A percentile compares a stretch with the other conserved stretches of the same genome.
These are phyloP conservation scores for Hephaestus fuliginosus DNA, from an alignment of 2,797 vertebrate species.

Conservation along the genomic window DNA sequence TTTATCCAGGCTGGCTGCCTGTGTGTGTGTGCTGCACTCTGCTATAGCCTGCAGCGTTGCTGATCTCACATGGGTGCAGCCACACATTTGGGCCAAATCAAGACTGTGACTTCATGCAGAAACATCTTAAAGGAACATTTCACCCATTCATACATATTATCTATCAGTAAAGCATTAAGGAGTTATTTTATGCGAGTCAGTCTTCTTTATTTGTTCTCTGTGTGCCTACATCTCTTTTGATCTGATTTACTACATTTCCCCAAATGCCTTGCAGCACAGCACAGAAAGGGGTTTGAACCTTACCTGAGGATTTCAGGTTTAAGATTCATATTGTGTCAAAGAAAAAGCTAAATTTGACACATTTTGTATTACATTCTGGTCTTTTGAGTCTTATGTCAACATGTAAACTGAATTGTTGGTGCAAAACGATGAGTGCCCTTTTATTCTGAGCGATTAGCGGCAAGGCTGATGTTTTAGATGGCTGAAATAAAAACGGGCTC, in stretches of 20 bases:
- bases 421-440: not conserved
- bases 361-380: not conserved
- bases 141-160: not conserved
- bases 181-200: not conserved
- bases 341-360: not conserved
- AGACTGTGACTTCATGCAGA: conserved; percentile 40
- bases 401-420: not conserved
- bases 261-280: not conserved
- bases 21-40: conserved; percentile 27
- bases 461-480: not conserved
- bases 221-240: not conserved
- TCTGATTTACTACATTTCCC: not conserved
- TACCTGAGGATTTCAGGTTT: not conserved
- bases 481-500: conserved; percentile 16
- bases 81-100: conserved; percentile 53
- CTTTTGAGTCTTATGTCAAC: not conserved
- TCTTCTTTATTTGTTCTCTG: not conserved
- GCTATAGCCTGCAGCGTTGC: conserved; percentile 55
- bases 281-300: not conserved
- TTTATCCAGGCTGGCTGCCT: conserved; percentile 45
- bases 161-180: not conserved
- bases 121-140: conserved; percentile 21
- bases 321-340: not conserved
- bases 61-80: conserved; percentile 48
- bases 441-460: not conserved